A percentile compares a stretch with the other conserved stretches of the same genome.
Evolutionary conservation across 2,797 vertebrate species (phyloP).

Genomic region (Stomatorhinus walkeri): DNA sequence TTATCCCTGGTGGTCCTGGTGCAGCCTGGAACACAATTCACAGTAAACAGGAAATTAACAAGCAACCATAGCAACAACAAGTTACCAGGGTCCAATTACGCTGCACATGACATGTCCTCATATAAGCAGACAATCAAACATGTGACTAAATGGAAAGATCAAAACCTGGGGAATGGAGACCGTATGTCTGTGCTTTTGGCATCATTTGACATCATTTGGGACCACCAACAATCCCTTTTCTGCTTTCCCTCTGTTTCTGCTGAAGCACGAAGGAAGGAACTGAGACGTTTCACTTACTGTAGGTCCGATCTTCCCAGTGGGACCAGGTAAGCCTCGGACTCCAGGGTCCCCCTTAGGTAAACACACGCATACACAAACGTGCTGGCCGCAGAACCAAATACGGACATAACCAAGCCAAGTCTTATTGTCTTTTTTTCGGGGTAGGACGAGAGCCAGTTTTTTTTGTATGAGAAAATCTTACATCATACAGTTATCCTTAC

Average conservation of each 20-base stretch:
- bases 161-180: neutral
- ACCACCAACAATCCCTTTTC: neutral
- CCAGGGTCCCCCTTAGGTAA: slow-evolving; percentile 63
- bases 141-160: neutral
- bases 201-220: neutral
- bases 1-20: slow-evolving; percentile 61
- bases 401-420: neutral
- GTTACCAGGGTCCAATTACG: neutral
- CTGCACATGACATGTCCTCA: neutral
- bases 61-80: neutral
- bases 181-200: neutral
- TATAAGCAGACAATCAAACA: neutral
- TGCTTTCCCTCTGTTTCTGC: neutral
- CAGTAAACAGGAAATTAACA: neutral
- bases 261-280: neutral
- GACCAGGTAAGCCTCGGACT: slow-evolving; percentile 58
- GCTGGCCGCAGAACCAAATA: neutral
- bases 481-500: neutral
- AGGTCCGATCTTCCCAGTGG: slow-evolving; percentile 63
- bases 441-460: neutral
- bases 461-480: neutral
- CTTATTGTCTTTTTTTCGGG: neutral
- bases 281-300: slow-evolving; percentile 54
- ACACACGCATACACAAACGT: neutral
- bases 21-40: slow-evolving; percentile 57